Percentiles rank a stretch among this genome's conserved stretches.
These are phyloP conservation scores for Gopherus flavomarginatus DNA, from an alignment of 2,113 vertebrate species.

Conservation along the genomic window DNA sequence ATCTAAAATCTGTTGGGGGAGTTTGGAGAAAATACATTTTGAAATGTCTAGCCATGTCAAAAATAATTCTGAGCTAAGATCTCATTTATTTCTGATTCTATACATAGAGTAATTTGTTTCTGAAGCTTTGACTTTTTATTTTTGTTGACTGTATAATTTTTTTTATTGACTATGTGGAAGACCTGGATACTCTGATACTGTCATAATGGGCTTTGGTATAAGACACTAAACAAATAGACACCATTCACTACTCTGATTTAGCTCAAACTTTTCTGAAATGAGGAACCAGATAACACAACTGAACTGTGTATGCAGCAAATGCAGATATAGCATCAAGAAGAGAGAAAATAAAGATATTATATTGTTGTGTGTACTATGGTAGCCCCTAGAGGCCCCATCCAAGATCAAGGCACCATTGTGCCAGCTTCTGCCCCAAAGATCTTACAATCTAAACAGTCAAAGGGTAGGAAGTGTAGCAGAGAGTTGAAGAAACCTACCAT, in stretches of 20 bases:
- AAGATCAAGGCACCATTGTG: accelerated
- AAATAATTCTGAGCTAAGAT: not conserved
- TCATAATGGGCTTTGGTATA: not conserved
- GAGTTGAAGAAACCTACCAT: not conserved
- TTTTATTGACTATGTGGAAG: not conserved
- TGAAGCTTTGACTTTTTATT: not conserved
- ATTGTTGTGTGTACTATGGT: not conserved
- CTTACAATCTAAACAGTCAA: not conserved
- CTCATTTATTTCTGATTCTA: not conserved
- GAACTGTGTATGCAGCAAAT: not conserved
- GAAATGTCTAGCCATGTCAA: not conserved
- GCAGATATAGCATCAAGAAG: not conserved
- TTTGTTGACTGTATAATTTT: not conserved
- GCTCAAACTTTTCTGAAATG: not conserved
- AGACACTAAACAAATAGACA: not conserved
- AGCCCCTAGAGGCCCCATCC: not conserved
- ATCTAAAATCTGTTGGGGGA: not conserved
- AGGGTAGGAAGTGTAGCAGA: not conserved
- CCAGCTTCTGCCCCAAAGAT: not conserved
- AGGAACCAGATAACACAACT: not conserved
- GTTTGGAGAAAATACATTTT: not conserved
- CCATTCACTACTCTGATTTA: not conserved
- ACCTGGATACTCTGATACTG: not conserved
- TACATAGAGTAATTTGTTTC: not conserved
- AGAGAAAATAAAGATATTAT: not conserved